A percentile compares a stretch with the other conserved stretches of the same genome.
These are phyloP conservation scores for Osmerus eperlanus DNA, from an alignment of 2,113 vertebrate species.

Conservation along the genomic window DNA sequence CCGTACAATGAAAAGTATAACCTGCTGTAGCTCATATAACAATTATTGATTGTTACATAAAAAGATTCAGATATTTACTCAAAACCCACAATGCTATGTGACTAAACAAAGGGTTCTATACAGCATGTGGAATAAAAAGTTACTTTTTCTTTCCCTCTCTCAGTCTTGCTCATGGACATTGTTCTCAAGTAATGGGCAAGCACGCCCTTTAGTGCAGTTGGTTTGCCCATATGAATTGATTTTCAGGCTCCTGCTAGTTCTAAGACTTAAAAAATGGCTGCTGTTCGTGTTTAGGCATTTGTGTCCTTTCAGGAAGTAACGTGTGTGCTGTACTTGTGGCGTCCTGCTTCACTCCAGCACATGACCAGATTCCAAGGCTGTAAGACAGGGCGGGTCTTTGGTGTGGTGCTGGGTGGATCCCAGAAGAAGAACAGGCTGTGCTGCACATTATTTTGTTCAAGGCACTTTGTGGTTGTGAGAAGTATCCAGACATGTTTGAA, in stretches of 20 bases:
- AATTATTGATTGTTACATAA: no score
- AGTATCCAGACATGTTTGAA: constrained; percentile 14
- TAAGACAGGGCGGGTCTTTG: constrained; percentile 19
- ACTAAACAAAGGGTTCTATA: no score
- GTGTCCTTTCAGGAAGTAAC: neutral
- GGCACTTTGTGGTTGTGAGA: constrained; percentile 4
- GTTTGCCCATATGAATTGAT: constrained; percentile 27
- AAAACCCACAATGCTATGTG: no score
- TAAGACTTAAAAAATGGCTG: constrained; percentile 31
- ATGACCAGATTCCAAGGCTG: neutral
- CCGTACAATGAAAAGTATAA: no score
- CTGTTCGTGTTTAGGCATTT: constrained; percentile 21
- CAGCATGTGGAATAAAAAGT: no score
- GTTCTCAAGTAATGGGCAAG: neutral
- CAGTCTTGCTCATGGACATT: neutral
- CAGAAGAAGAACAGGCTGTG: neutral
- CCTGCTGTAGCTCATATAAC: no score
- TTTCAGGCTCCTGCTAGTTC: constrained; percentile 28
- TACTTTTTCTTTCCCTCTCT: neutral
- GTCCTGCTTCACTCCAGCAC: neutral
- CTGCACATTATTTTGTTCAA: constrained; percentile 22
- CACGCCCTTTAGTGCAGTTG: constrained; percentile 26
- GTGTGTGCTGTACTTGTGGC: neutral
- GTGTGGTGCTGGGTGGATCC: constrained; percentile 1
- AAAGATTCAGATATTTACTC: no score